These are phyloP conservation scores for Garrulus glandarius DNA, from an alignment of 2,797 vertebrate species.

Conservation along the genomic window DNA sequence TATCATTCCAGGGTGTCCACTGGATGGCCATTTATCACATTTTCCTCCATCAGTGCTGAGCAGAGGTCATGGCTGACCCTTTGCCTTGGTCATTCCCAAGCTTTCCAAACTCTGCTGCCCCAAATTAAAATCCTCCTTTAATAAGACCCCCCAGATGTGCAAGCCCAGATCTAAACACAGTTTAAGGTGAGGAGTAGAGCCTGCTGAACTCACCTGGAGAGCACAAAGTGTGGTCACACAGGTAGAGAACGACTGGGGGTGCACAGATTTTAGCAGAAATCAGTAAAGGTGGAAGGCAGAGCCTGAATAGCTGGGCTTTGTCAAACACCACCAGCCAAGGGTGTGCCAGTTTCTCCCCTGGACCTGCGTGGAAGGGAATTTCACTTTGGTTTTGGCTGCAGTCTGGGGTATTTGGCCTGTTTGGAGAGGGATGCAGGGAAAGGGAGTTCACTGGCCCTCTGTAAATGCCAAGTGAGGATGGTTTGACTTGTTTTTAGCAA, in stretches of 20 bases:
- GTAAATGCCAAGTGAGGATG: neutral
- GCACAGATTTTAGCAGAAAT: neutral
- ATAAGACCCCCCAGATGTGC: neutral
- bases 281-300: neutral
- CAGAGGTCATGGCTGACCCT: neutral
- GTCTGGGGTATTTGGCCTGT: neutral
- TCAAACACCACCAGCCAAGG: neutral
- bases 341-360: neutral
- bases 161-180: neutral
- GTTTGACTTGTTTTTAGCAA: neutral
- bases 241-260: rapidly evolving
- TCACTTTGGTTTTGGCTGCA: neutral
- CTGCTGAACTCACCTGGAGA: neutral
- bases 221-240: neutral
- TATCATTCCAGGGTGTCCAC: neutral
- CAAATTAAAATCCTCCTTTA: neutral
- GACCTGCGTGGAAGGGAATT: neutral
- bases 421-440: neutral
- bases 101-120: neutral
- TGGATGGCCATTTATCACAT: neutral
- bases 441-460: neutral
- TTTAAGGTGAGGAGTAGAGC: neutral
- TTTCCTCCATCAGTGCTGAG: neutral
- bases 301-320: neutral
- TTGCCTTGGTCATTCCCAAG: neutral